Base-by-base conservation (phyloP, 2,888 invertebrate species). In the Phanerotoma sp. region DNA sequence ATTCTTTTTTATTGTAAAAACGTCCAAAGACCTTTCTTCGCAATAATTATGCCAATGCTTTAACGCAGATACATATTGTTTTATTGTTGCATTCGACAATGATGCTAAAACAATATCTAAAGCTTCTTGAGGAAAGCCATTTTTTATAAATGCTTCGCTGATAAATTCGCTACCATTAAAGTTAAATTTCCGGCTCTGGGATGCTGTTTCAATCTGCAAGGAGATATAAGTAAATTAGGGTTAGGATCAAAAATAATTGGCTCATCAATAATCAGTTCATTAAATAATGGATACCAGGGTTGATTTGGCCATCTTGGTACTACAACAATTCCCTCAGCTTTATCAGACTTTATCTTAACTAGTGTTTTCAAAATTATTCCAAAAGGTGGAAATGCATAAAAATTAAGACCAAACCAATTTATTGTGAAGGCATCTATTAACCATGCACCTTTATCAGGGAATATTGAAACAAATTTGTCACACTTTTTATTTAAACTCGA, bases 221-320 rank as follows among this genome's bases (percentile, higher is more conserved):
- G 41, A 30, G 60, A 64, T 16, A 57, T 37, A 18, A 65, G 51
- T 33, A 64, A 60, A 41, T 63, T 50, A 53, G 25, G 16, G 18
- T 41, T 20, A 13, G 62, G 60, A 25, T 48, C 13, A 32, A 49
- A 50, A 13, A 21, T 20, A 5, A 41, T n/a, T 11, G 16, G 15
- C 9, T 50, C 13, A n/a, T 40, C 32, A 13, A 42, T 28, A 41
- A 42, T 16, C 16, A 50, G 30, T 10, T 28, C 30, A 13, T 41
- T 7, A 41, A 65, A 60, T 37, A 57, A 25, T 7, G 67, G 68
- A 37, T 52, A 68, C 69, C 66, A 68, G 1, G 63, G 57, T 42
- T 66, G 56, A 33, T 49, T 45, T n/a, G 56, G 46, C 51, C 58
- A 56, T 38, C 54, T 41, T 32, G 51, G 51, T n/a, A 58, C 58